A percentile compares a stretch with the other conserved stretches of the same genome.
phyloP scores from a whole-genome alignment of 1,140 invertebrate species.

The Drosophila eugracilis region DNA sequence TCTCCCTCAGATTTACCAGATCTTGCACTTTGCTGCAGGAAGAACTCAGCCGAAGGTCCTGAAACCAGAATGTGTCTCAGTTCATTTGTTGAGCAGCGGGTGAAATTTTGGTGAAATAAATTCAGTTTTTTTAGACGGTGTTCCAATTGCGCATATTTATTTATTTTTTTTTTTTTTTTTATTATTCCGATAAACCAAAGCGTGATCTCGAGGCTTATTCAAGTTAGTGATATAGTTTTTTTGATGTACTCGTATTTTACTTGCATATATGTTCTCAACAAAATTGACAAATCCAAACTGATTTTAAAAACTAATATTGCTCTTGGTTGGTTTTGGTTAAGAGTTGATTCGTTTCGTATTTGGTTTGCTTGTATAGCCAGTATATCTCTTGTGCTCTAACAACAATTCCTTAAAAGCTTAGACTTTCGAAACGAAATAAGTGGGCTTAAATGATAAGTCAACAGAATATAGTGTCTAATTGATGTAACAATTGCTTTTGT shows the following conservation, averaged over 20 bases:
- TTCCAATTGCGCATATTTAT: constrained; percentile 29
- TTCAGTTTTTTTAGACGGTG: constrained; percentile 34
- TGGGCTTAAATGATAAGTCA: constrained; percentile 15
- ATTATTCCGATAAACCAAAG: constrained; percentile 38
- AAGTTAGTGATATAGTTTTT: constrained; percentile 55
- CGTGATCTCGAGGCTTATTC: constrained; percentile 36
- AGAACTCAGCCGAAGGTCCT: constrained; percentile 75
- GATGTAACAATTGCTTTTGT: constrained; percentile 51
- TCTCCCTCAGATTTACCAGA: constrained; percentile 4
- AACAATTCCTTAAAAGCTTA: constrained; percentile 56
- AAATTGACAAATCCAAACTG: constrained; percentile 71
- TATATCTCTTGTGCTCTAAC: constrained; percentile 58
- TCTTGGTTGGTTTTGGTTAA: constrained; percentile 41
- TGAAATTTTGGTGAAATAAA: constrained; percentile 40
- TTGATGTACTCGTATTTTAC: constrained; percentile 28
- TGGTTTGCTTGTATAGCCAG: constrained; percentile 24
- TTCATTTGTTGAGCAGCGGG: constrained; percentile 37
- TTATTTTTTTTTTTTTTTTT: constrained; percentile 37
- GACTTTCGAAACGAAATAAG: constrained; percentile 12
- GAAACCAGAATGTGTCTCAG: constrained; percentile 38
- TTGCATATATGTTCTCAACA: constrained; percentile 50
- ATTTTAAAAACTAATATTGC: constrained; percentile 80
- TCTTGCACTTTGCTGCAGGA: constrained; percentile 41
- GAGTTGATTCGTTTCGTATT: constrained; percentile 19
- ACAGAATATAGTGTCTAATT: constrained; percentile 47